Evolutionary conservation across 2,888 invertebrate species (phyloP), one percentile per base, ranked within the genome.

Genomic region (Callyntrura guangdongensis): DNA sequence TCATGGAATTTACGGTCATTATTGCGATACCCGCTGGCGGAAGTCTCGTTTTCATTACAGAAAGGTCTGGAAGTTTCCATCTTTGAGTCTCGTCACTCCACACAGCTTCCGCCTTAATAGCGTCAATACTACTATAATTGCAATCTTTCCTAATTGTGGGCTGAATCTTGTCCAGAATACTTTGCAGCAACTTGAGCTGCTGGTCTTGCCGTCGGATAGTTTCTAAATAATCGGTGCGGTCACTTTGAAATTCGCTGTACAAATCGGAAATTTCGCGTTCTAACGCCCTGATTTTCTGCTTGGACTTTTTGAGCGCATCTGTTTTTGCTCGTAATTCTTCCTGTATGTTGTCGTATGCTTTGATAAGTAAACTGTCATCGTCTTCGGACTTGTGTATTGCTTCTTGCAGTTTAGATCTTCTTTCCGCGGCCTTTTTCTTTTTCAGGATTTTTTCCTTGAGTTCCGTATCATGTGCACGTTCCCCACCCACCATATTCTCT

Each of bases 151-250:
- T 96, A 36, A 98, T 95, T 64, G 96, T 96, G 0, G 97, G 97
- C 84, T 96, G 96, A 5, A 97, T 96, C 95, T 96, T 96, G 45
- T 96, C 96, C 2, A 96, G 94, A n/a, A 97, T 96, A 94, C 96
- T 96, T 86, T 96, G 96, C 92, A 97, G 95, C 67, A 97, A 95
- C 94, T 97, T 96, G 25, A 97, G 94, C 94, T 97, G 96, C 92
- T 96, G 96, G 88, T 97, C 97, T 94, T 97, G 97, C 93, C 96
- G 96, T 20, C 98, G 95, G 49, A 98, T 97, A 0, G 97, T 97
- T 94, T 98, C 98, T 92, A 98, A 95, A 94, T 98, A 98, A 94
- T 98, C 97, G n/a, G 97, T 96, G 0, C 97, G 95, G 94, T 98
- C 98, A 86, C 96, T 95, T 95, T 98, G 97, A 95, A 98, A 98